Conservation (phyloP, 2,888 invertebrate species). For the Cephus sareptanus region DNA sequence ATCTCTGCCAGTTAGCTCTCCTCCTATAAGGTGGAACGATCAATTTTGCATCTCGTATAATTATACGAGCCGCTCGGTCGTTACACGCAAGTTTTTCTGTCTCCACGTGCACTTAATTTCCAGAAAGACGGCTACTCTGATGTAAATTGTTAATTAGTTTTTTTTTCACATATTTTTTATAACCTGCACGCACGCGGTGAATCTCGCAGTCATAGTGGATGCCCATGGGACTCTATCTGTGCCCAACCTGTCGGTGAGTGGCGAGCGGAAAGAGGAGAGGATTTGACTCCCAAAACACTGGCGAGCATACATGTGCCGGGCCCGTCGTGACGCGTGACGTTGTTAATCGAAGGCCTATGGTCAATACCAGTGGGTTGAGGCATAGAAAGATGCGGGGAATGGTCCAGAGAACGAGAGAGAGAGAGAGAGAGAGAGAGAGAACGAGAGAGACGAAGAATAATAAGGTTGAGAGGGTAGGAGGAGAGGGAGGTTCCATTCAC, state of each 20-base stretch:
- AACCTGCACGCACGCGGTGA: neutral
- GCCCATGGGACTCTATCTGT: neutral
- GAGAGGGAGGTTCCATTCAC: slow-evolving; percentile 8
- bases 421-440: slow-evolving; percentile 7
- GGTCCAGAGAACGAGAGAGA: neutral
- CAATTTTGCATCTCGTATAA: neutral
- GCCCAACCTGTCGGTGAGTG: neutral
- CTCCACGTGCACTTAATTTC: slow-evolving; percentile 1
- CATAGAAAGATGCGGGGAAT: neutral
- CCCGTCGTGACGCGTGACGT: neutral
- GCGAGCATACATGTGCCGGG: neutral
- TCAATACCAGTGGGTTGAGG: neutral
- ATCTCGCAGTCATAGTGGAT: neutral
- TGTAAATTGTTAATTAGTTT: slow-evolving; percentile 7
- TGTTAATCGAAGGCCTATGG: neutral
- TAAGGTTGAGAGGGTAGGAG: neutral
- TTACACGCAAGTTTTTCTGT: neutral
- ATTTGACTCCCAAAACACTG: neutral
- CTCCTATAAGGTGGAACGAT: neutral
- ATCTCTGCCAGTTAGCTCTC: neutral
- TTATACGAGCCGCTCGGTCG: neutral
- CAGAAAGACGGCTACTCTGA: neutral
- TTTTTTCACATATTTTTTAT: neutral
- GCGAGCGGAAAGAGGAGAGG: neutral
- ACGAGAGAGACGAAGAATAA: slow-evolving; percentile 11